Conservation (phyloP, 2,797 vertebrate species). For the Rhyacichthys aspro region DNA sequence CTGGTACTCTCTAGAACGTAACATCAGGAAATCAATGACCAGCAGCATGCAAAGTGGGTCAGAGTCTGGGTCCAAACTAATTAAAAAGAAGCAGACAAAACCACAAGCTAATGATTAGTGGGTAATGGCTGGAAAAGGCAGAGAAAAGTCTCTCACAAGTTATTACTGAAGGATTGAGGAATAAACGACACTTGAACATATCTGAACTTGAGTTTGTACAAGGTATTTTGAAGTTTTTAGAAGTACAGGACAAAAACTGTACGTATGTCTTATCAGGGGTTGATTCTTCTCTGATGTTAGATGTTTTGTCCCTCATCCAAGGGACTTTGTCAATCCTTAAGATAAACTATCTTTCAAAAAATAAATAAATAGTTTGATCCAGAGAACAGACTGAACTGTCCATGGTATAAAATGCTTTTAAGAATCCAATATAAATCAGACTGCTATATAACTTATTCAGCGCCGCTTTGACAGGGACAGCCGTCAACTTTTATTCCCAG, state of each 20-base stretch:
- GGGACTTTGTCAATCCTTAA: too few species aligned
- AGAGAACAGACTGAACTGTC: too few species aligned
- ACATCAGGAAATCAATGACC: conserved; percentile 89
- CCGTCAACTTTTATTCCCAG: conserved; percentile 31
- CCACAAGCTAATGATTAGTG: conserved; percentile 2
- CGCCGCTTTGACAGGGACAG: conserved; percentile 7
- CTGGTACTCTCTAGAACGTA: conserved; percentile 88
- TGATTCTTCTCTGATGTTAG: too few species aligned
- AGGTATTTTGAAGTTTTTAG: too few species aligned
- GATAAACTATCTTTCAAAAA: too few species aligned
- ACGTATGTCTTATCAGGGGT: too few species aligned
- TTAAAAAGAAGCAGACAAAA: conserved; percentile 12
- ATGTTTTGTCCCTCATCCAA: too few species aligned
- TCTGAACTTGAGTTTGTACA: too few species aligned
- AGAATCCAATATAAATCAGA: conserved; percentile 3
- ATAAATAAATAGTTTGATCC: too few species aligned
- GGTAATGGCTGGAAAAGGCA: background rate
- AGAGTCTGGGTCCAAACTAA: conserved; percentile 92
- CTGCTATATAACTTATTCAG: conserved; percentile 23
- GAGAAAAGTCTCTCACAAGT: background rate
- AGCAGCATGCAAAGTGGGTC: conserved; percentile 95
- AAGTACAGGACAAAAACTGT: too few species aligned
- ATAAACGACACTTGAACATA: too few species aligned
- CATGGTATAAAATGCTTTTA: background rate
- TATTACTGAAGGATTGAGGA: too few species aligned